A percentile compares a stretch with the other conserved stretches of the same genome.
phyloP scores from a whole-genome alignment of 2,113 vertebrate species.

The Pachyramphus minor region DNA sequence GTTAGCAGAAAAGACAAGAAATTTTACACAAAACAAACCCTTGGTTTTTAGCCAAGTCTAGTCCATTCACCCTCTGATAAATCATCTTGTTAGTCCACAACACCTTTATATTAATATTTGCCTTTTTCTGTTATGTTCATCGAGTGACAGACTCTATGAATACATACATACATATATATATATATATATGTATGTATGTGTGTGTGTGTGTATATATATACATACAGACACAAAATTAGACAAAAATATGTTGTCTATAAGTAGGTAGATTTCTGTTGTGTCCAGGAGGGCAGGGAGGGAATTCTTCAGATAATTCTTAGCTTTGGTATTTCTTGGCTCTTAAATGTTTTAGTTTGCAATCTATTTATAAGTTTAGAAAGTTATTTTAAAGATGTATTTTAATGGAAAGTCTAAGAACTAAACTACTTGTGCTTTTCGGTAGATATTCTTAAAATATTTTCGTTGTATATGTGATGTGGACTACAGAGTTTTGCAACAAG shows the following conservation, averaged over 20 bases:
- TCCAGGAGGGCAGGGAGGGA: not conserved
- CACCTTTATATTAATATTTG: not conserved
- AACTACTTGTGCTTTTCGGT: not conserved
- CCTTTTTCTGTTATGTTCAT: not conserved
- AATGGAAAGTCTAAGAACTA: not conserved
- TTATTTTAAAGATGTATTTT: conserved; percentile 35
- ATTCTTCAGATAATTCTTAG: conserved; percentile 26
- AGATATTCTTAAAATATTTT: not conserved
- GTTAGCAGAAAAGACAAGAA: not conserved
- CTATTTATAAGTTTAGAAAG: conserved; percentile 36
- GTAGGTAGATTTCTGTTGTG: not conserved
- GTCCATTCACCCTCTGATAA: not conserved
- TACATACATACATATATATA: not conserved
- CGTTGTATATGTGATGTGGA: not conserved
- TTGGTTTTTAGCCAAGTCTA: not conserved
- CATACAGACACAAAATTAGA: not conserved
- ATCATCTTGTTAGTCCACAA: not conserved
- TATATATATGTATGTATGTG: rapidly evolving
- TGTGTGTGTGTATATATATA: rapidly evolving
- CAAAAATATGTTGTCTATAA: conserved; percentile 8
- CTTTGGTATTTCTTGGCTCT: conserved; percentile 16
- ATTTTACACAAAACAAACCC: not conserved
- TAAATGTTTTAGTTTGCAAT: not conserved
- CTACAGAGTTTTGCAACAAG: not conserved
- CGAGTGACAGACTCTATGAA: not conserved